Evolutionary conservation across 1,140 invertebrate genomes (phyloP), one percentile per base, ranked within the genome.

Genomic region (Hylaeus anthracinus): DNA sequence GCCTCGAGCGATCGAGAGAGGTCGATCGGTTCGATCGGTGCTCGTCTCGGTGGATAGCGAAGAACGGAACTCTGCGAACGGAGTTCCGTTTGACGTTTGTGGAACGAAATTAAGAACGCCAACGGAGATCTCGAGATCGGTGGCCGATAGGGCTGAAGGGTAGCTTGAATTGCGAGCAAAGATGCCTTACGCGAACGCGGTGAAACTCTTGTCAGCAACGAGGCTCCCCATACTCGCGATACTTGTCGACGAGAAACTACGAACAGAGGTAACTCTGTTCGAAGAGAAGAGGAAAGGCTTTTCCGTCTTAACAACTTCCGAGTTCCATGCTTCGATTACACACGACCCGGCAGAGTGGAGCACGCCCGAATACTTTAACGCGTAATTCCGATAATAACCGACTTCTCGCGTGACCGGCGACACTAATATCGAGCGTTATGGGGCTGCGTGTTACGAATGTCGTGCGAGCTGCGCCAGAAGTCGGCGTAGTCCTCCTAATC

Each of bases 371-470:
- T 86, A 79, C 72, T 79, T 86, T 83, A 60, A 74, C 84, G 85
- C 74, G 84, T 86, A 87, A 86, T 82, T 64, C 70, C 77, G 76
- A 83, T 83, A 86, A 87, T 81, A 76, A 63, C 76, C 84, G 77
- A 55, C 43, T 72, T 63, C 55, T 87, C 78, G 86, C 86, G 86
- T 87, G 86, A 87, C 74, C 72, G 61, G 43, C 63, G 82, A 61
- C 67, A 60, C 78, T 86, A 81, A 81, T 86, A 78, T 80, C 58
- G 78, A 79, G 58, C 66, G 67, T 83, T 83, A 86, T 83, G 84
- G 70, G 69, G 41, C 78, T 81, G 81, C 86, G 84, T 84, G 85
- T 37, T 58, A 37, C 79, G 81, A 61, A 86, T 74, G 71, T 83
- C 67, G 65, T 79, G 58, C 72, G 43, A 73, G 66, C 41, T 48